A percentile compares a stretch with the other conserved stretches of the same genome.
Evolutionary conservation across 2,888 invertebrate species (phyloP).

Genomic region (Dysmachus trigonus): DNA sequence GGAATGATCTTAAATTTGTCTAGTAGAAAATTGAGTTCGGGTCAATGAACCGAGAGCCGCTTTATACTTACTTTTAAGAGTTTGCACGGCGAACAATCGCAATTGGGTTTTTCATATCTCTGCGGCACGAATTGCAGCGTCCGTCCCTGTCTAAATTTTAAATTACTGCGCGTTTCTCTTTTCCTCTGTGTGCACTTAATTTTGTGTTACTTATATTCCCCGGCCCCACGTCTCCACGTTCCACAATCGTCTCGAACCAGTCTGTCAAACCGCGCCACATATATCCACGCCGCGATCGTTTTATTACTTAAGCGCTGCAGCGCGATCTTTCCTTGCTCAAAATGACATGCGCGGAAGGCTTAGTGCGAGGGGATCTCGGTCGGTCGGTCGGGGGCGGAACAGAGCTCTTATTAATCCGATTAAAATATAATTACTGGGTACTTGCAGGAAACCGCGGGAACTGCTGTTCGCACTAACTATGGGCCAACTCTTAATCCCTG

Average conservation of each 20-base stretch:
- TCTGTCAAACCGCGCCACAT: neutral
- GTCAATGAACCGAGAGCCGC: neutral
- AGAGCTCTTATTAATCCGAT: neutral
- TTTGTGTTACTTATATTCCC: neutral
- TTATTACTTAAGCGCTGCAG: neutral
- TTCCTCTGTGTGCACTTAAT: neutral
- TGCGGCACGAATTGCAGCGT: neutral
- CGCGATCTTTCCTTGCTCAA: neutral
- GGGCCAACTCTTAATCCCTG: neutral
- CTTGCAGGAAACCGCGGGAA: neutral
- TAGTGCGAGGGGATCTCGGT: neutral
- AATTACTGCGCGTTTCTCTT: neutral
- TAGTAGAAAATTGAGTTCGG: neutral
- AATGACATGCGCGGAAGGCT: neutral
- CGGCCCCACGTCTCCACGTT: neutral
- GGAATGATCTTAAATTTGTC: neutral
- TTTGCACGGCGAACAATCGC: neutral
- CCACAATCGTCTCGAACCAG: neutral
- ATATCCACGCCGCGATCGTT: neutral
- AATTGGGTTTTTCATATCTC: neutral
- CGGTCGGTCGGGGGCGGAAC: neutral
- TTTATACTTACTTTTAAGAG: neutral
- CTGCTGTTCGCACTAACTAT: neutral
- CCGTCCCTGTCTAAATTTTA: neutral
- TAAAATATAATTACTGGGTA: neutral